phyloP scores from a whole-genome alignment of 2,888 invertebrate species.

The Melanchra persicariae region DNA sequence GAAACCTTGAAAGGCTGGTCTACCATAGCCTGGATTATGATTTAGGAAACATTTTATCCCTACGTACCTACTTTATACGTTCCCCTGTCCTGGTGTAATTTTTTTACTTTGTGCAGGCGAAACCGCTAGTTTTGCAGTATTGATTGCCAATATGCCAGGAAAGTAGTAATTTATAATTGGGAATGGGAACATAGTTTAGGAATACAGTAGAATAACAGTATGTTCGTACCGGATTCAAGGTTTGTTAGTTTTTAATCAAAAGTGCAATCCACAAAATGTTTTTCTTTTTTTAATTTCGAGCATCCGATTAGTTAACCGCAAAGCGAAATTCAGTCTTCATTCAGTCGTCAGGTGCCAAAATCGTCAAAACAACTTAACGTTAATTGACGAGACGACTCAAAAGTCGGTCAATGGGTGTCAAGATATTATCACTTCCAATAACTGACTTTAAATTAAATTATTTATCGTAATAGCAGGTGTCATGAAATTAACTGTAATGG shows the following conservation, averaged over 20 bases:
- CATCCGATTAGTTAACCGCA: constrained; percentile 13
- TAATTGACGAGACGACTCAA: constrained; percentile 20
- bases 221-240: neutral
- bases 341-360: constrained; percentile 17
- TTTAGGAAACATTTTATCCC: neutral
- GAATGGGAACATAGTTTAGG: neutral
- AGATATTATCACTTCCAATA: constrained; percentile 31
- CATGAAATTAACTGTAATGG: constrained; percentile 19
- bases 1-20: no score
- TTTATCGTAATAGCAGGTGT: constrained; percentile 35
- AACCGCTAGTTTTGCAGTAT: no score
- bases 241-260: neutral
- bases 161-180: neutral
- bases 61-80: no score
- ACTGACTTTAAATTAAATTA: constrained; percentile 41
- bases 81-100: no score
- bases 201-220: neutral
- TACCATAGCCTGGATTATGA: neutral
- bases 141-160: no score
- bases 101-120: no score
- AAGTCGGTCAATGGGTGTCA: constrained; percentile 19
- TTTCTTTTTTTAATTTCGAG: neutral
- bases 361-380: constrained; percentile 40
- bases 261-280: neutral
- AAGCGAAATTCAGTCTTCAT: constrained; percentile 34